Base-by-base conservation (phyloP, 2,113 vertebrate species). In the Salvelinus fontinalis region DNA sequence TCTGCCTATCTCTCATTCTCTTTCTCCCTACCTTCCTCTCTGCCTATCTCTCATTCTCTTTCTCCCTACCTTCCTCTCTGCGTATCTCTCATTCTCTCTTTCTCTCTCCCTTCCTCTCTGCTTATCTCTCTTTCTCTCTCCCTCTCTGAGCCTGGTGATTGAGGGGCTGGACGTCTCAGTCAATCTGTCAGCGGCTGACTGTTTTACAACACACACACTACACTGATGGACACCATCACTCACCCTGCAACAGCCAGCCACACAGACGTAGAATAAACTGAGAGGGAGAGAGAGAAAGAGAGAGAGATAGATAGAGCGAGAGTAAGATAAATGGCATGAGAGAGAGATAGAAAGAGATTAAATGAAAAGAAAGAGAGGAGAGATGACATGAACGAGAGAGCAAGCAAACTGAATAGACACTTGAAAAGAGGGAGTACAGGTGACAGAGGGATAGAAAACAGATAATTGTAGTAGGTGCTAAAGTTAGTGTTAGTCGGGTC, bases 141-240 rank as follows among this genome's bases (percentile, higher is more conserved):
- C 67, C 75, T 34, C 76, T 71, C 7, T 20, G 1, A 24, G 59
- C 24, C 70, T 67, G 72, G 83, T 93, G 93, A 94, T 92, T 78
- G 91, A 94, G 91, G 87, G 85, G 90, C 83, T 86, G 80, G 1
- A 88, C 87, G 79, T 90, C 90, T 91, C 89, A 88, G 89, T 94
- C 93, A 93, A 89, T 93, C 92, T 93, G 91, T 94, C 92, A 91
- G 89, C 60, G 83, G 89, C 92, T 88, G 93, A 94, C 91, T 94
- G 92, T 92, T 91, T 92, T 92, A 95, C 93, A 93, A 91, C 93
- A 93, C 92, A 92, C 92, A 93, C 94, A 95, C 91, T 92, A 92
- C 83, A 85, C 86, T 89, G 93, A 93, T 89, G 86, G 92, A 88
- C 79, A 67, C 89, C 92, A 93, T 88, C 91, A 93, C 90, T 95